Percentiles rank a stretch among this genome's conserved stretches.
Conservation (phyloP, 2,797 vertebrate genomes). For the Decapterus maruadsi region DNA sequence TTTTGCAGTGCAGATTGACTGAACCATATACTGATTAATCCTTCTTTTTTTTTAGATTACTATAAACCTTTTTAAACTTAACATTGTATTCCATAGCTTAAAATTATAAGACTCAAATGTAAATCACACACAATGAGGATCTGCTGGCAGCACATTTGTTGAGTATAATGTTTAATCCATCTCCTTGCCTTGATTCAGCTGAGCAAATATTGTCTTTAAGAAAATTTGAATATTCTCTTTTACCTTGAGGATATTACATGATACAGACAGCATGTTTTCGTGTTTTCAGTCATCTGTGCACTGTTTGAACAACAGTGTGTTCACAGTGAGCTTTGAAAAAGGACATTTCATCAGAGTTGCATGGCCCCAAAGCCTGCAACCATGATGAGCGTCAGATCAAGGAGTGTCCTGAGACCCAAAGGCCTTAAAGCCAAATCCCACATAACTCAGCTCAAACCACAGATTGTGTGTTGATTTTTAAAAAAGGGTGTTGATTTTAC, state of each 20-base stretch:
- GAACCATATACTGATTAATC: not conserved
- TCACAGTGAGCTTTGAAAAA: slow-evolving; percentile 9
- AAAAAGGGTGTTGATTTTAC: slow-evolving; percentile 41
- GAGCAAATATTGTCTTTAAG: not conserved
- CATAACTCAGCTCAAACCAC: slow-evolving; percentile 20
- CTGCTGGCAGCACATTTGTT: not conserved
- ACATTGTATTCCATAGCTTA: not conserved
- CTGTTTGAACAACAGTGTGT: slow-evolving; percentile 26
- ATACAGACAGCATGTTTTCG: not conserved
- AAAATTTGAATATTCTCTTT: not conserved
- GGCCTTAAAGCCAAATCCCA: slow-evolving; percentile 50
- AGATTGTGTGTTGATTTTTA: slow-evolving; percentile 14
- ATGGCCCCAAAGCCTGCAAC: slow-evolving; percentile 38
- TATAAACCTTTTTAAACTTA: slow-evolving; percentile 6
- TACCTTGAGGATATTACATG: not conserved
- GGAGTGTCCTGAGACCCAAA: slow-evolving; percentile 23
- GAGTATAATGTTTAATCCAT: not conserved
- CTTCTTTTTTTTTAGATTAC: not conserved
- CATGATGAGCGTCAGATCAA: slow-evolving; percentile 39
- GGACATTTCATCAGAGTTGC: slow-evolving; percentile 55
- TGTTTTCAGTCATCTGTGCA: not conserved
- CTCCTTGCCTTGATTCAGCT: not conserved
- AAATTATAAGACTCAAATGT: not conserved
- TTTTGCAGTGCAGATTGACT: not conserved
- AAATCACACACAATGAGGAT: slow-evolving; percentile 25